These are phyloP conservation scores for Lycocorax pyrrhopterus DNA, from an alignment of 2,113 vertebrate species.

Conservation along the genomic window DNA sequence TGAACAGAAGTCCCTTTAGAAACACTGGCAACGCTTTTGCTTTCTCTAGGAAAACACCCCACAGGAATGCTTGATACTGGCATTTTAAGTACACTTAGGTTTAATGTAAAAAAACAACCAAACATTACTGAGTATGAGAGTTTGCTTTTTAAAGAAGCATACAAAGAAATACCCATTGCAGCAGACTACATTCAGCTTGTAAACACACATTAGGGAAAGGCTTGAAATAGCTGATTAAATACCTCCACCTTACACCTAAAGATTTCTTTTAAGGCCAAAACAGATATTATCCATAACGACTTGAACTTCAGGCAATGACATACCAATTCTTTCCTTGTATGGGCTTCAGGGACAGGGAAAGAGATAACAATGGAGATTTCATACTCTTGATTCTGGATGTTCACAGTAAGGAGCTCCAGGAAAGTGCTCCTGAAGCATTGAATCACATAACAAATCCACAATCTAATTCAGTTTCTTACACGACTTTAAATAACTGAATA, in stretches of 20 bases:
- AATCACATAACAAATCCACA: not conserved
- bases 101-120: not conserved
- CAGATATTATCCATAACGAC: not conserved
- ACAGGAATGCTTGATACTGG: not conserved
- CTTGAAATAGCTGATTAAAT: not conserved
- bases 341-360: not conserved
- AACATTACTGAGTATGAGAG: not conserved
- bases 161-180: not conserved
- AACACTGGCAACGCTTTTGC: not conserved
- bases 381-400: not conserved
- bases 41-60: not conserved
- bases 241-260: not conserved
- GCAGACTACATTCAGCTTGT: not conserved
- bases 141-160: not conserved
- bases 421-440: not conserved
- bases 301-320: not conserved
- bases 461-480: not conserved
- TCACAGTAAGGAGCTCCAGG: not conserved
- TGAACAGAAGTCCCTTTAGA: not conserved
- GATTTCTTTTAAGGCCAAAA: not conserved
- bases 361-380: not conserved
- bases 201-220: not conserved
- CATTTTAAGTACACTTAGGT: not conserved
- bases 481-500: not conserved
- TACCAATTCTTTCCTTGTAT: not conserved